Evolutionary conservation across 37 sponge, comb jelly and placozoan species (phyloP).

Genomic region (Cladorhizidae sp.): DNA sequence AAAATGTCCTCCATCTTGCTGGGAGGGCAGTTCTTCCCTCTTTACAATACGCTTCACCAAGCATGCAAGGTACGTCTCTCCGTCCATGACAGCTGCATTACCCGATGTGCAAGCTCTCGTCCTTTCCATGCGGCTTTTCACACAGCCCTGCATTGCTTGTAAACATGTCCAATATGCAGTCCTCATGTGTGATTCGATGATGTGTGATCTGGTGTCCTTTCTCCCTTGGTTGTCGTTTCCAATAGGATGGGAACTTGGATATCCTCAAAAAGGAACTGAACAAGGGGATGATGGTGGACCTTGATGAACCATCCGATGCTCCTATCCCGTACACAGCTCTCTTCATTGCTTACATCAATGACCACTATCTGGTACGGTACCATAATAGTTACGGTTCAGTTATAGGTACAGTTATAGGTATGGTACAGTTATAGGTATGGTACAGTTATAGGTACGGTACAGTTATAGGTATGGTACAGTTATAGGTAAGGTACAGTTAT

Average conservation of each 20-base stretch:
- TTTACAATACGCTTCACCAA: conserved; percentile 28
- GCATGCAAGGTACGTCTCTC: conserved; percentile 50
- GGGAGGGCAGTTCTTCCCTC: neutral
- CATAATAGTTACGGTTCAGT: neutral
- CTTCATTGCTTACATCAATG: conserved; percentile 65
- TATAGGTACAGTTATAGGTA: neutral
- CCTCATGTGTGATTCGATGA: no score
- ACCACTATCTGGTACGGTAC: conserved; percentile 63
- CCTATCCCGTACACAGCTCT: conserved; percentile 47
- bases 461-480: no score
- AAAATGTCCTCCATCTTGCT: neutral
- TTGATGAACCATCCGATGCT: conserved; percentile 33
- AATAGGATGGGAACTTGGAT: conserved; percentile 64
- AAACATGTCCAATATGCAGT: no score
- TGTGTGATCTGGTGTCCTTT: neutral
- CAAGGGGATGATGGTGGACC: conserved; percentile 23
- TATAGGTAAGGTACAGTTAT: no score
- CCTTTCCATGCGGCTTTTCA: no score
- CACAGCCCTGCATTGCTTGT: no score
- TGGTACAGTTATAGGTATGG: no score
- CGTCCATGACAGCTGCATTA: neutral
- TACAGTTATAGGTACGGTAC: no score
- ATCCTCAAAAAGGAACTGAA: conserved; percentile 29
- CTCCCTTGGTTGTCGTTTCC: neutral
- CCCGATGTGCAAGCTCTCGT: no score